Percentiles rank a stretch among this genome's conserved stretches.
Conservation (phyloP, 1,140 invertebrate species). For the Spodoptera frugiperda region DNA sequence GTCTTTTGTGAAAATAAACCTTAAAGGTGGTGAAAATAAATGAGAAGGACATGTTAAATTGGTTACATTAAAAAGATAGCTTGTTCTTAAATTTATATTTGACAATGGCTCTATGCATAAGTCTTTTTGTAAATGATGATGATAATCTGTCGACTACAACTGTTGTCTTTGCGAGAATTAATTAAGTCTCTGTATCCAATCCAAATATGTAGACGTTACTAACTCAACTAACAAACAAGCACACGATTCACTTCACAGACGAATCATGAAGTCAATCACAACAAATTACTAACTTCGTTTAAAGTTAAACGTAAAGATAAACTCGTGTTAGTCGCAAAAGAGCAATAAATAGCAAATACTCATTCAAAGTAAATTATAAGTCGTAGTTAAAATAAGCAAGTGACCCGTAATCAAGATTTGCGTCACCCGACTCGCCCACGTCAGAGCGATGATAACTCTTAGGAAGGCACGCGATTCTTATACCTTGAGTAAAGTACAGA, state of each 20-base stretch:
- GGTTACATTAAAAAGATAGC: too few relatives aligned
- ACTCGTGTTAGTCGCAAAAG: not conserved
- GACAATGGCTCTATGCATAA: too few relatives aligned
- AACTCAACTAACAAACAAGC: not conserved
- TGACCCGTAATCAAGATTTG: slow-evolving; percentile 21
- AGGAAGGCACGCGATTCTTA: slow-evolving; percentile 24
- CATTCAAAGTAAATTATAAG: slow-evolving; percentile 8
- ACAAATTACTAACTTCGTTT: slow-evolving; percentile 2
- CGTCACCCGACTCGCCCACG: slow-evolving; percentile 33
- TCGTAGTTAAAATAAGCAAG: slow-evolving; percentile 11
- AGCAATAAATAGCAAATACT: not conserved
- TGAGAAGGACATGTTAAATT: too few relatives aligned
- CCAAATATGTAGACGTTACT: too few relatives aligned
- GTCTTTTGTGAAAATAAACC: too few relatives aligned
- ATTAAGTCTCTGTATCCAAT: too few relatives aligned
- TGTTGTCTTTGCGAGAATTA: too few relatives aligned
- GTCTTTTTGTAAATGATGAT: too few relatives aligned
- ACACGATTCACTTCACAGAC: not conserved
- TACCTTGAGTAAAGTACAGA: not conserved
- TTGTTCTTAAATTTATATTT: too few relatives aligned
- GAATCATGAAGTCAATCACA: not conserved
- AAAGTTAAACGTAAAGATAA: slow-evolving; percentile 4
- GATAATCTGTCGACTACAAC: too few relatives aligned
- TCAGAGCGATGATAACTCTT: slow-evolving; percentile 26
- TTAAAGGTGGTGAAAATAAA: too few relatives aligned